These are phyloP conservation scores for Perca flavescens DNA, from an alignment of 2,113 vertebrate species.

Conservation along the genomic window DNA sequence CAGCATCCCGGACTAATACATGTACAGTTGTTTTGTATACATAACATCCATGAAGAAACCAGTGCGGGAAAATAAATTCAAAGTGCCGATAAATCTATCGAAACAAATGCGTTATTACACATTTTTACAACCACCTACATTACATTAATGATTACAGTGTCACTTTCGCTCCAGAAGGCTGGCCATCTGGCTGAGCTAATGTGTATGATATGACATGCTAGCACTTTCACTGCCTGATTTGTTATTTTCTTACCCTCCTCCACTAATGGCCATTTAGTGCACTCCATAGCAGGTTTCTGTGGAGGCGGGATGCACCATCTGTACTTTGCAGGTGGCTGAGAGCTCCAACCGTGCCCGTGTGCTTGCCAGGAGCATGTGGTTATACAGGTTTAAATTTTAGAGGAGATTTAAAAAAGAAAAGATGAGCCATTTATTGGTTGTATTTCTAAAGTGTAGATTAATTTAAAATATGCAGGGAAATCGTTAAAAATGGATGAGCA, in stretches of 20 bases:
- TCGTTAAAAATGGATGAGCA: not conserved
- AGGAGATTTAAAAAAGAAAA: not conserved
- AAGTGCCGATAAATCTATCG: not conserved
- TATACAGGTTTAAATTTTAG: slow-evolving; percentile 26
- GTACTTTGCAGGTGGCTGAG: slow-evolving; percentile 74
- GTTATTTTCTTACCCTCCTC: slow-evolving; percentile 69
- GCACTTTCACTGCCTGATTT: slow-evolving; percentile 80
- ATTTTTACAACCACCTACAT: slow-evolving; percentile 17
- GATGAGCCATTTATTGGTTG: not conserved
- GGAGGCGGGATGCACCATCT: slow-evolving; percentile 83
- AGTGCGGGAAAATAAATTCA: not conserved
- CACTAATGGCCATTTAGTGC: slow-evolving; percentile 74
- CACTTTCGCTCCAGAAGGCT: slow-evolving; percentile 67
- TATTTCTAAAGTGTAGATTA: not conserved
- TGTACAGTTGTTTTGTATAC: not conserved
- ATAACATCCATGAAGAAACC: not conserved
- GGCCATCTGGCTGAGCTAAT: slow-evolving; percentile 80
- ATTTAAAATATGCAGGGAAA: not conserved
- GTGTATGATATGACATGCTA: slow-evolving; percentile 71
- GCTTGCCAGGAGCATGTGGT: not conserved
- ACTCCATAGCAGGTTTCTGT: slow-evolving; percentile 80
- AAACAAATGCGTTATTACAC: slow-evolving; percentile 8
- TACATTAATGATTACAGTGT: slow-evolving; percentile 53
- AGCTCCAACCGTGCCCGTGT: slow-evolving; percentile 60
- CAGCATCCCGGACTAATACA: not conserved